These are phyloP conservation scores for Silurus asotus DNA, from an alignment of 2,113 vertebrate genomes.

Conservation along the genomic window DNA sequence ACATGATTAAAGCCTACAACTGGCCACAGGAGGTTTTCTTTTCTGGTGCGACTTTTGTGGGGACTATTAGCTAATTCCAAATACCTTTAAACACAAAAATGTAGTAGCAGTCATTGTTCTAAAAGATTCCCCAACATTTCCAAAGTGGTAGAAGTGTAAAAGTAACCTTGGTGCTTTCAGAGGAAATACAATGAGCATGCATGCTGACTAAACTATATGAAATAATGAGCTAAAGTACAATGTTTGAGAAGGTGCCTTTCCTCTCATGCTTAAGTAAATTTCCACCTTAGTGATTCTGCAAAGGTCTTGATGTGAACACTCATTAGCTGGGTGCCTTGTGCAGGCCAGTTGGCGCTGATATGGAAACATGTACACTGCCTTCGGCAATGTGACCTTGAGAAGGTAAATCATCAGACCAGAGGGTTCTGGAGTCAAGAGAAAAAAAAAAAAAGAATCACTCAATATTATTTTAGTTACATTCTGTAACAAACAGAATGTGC, in stretches of 20 bases:
- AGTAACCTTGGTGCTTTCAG: neutral
- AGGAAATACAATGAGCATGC: neutral
- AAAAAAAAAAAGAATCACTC: neutral
- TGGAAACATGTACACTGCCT: constrained; percentile 23
- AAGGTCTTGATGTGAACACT: constrained; percentile 41
- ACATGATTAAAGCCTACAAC: constrained; percentile 53
- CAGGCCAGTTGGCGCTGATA: constrained; percentile 18
- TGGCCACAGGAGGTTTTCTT: constrained; percentile 1
- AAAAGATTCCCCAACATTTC: neutral
- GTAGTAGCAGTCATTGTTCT: neutral
- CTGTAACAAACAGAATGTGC: neutral
- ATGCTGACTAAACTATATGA: neutral
- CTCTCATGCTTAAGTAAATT: constrained; percentile 16
- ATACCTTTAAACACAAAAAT: constrained; percentile 5
- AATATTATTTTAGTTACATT: constrained; percentile 1
- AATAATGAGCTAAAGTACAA: neutral
- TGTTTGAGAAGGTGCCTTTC: constrained; percentile 1
- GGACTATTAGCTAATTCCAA: neutral
- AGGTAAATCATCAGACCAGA: constrained; percentile 26
- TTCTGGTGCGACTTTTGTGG: neutral
- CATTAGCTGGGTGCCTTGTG: constrained; percentile 38
- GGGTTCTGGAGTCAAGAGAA: neutral
- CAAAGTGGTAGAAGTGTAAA: too few relatives aligned
- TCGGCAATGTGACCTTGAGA: constrained; percentile 44
- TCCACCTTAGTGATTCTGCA: constrained; percentile 28